phyloP scores from a whole-genome alignment of 2,888 invertebrate species.

The Drosophila mettleri region DNA sequence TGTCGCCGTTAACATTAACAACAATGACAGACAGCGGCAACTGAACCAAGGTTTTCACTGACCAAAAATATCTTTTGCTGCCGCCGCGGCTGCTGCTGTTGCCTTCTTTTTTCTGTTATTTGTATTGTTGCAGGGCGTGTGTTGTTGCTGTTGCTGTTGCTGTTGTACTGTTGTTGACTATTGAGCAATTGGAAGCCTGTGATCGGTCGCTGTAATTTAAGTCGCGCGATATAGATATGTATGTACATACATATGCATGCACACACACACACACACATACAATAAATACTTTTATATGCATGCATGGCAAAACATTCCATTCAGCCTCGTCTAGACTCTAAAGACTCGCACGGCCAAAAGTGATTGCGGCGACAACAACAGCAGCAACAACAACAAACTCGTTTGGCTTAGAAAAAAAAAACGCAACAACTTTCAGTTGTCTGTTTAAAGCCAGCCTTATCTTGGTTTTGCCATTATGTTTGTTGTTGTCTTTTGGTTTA shows the following conservation, averaged over 20 bases:
- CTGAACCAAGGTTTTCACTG: slow-evolving; percentile 64
- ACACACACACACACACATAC: neutral
- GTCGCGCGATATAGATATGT: slow-evolving; percentile 14
- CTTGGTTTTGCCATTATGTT: slow-evolving; percentile 45
- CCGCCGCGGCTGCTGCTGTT: neutral
- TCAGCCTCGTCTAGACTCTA: slow-evolving; percentile 53
- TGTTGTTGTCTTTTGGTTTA: slow-evolving; percentile 28
- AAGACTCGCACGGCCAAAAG: slow-evolving; percentile 64
- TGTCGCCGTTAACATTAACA: slow-evolving; percentile 50
- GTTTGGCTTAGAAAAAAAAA: slow-evolving; percentile 66
- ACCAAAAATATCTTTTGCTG: slow-evolving; percentile 39
- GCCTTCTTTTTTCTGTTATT: slow-evolving; percentile 10
- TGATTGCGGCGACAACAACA: slow-evolving; percentile 70
- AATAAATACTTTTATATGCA: neutral
- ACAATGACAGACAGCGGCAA: slow-evolving; percentile 40
- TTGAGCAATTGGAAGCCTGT: slow-evolving; percentile 60
- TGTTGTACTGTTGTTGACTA: slow-evolving; percentile 20
- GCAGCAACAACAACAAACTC: slow-evolving; percentile 59
- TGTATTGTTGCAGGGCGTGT: slow-evolving; percentile 43
- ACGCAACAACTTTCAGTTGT: slow-evolving; percentile 78
- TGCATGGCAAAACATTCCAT: slow-evolving; percentile 53
- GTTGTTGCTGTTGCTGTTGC: slow-evolving; percentile 13
- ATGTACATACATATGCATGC: neutral
- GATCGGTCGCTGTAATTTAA: slow-evolving; percentile 45
- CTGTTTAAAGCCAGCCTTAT: slow-evolving; percentile 49